These are phyloP conservation scores for Siderastrea radians DNA, from an alignment of 92 coral and sea anemone genomes.

Conservation along the genomic window DNA sequence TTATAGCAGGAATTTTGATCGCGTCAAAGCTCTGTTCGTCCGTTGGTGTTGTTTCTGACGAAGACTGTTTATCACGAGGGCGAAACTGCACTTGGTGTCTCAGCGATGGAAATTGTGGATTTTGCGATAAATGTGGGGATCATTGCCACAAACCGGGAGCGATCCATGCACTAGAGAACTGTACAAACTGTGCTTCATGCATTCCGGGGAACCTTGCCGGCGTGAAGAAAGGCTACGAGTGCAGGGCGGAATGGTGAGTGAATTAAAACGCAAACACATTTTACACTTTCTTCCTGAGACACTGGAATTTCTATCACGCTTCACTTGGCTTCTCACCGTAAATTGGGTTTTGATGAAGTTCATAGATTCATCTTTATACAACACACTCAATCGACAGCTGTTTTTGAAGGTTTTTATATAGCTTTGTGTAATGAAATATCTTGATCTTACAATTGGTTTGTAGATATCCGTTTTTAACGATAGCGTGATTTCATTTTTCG, in stretches of 20 bases:
- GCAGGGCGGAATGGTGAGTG: conserved; percentile 94
- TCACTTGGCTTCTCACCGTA: not conserved
- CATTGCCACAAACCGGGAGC: conserved; percentile 95
- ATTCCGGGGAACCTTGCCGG: conserved; percentile 98
- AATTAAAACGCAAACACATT: not conserved
- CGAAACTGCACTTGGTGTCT: conserved; percentile 95
- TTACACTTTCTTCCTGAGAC: not conserved
- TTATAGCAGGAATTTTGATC: conserved; percentile 47
- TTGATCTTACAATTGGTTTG: not conserved
- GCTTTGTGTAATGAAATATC: not conserved
- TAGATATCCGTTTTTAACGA: not conserved
- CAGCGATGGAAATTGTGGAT: conserved; percentile 98
- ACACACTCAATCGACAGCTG: not conserved
- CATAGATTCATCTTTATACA: too few species aligned
- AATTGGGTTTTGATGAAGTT: not conserved
- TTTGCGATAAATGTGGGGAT: conserved; percentile 97
- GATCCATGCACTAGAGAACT: conserved; percentile 85
- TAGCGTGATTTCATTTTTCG: conserved; percentile 34
- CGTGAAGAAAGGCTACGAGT: conserved; percentile 88
- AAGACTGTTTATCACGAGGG: conserved; percentile 87
- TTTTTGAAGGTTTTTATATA: not conserved
- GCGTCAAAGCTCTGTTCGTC: conserved; percentile 66
- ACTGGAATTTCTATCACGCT: not conserved
- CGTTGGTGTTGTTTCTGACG: conserved; percentile 62
- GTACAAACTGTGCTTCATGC: conserved; percentile 96